Conservation (phyloP, 2,797 vertebrate genomes). For the Gallinago solitaria region DNA sequence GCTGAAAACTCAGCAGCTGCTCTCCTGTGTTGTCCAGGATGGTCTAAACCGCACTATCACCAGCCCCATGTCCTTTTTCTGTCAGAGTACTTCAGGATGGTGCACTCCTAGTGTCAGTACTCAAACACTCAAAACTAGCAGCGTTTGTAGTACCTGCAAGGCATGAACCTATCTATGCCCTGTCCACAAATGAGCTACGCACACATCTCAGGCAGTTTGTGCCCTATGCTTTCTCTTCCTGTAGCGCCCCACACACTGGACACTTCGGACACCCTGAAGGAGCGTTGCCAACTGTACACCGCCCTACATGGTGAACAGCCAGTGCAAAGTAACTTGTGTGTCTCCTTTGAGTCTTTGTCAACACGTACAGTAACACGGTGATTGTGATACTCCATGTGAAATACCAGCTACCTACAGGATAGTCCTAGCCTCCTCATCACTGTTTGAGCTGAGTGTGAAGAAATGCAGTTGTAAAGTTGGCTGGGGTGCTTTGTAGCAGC, state of each 20-base stretch:
- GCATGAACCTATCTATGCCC: not conserved
- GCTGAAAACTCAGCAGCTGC: not conserved
- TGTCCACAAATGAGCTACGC: not conserved
- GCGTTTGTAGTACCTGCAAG: not conserved
- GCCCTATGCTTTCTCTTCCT: not conserved
- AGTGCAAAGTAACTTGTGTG: not conserved
- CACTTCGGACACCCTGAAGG: not conserved
- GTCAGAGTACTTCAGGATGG: not conserved
- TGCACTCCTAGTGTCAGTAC: not conserved
- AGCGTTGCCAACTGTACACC: not conserved
- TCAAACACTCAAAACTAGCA: not conserved
- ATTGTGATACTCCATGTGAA: not conserved
- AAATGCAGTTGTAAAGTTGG: not conserved
- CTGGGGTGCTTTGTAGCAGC: not conserved
- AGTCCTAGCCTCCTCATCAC: not conserved
- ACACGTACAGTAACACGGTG: not conserved
- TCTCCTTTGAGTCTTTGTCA: not conserved
- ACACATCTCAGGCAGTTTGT: accelerated
- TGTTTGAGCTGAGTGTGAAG: not conserved
- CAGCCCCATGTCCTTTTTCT: not conserved
- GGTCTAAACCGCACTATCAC: not conserved
- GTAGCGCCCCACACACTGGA: not conserved
- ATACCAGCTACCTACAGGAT: not conserved
- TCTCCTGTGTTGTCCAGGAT: not conserved
- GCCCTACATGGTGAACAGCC: not conserved